Evolutionary conservation across 2,888 invertebrate genomes (phyloP), one percentile per base, ranked within the genome.

Genomic region (Alviniconcha strummeri): DNA sequence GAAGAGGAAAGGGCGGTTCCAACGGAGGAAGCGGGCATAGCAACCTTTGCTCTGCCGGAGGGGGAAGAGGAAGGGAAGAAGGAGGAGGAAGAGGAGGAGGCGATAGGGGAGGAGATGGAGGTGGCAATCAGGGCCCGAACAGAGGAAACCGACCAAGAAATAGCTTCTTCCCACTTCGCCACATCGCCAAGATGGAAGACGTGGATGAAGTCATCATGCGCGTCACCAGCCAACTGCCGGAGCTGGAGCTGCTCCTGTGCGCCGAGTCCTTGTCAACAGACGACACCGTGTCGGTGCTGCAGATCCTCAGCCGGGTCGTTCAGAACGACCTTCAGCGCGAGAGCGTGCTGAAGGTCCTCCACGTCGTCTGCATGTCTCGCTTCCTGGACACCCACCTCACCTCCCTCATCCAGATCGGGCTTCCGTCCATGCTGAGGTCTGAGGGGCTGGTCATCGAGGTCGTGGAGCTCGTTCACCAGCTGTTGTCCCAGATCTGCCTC

Each of bases 341-440:
- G 17, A 76, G 79, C 13, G 83, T 86, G 11, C 77, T 77, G 36
- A 83, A 82, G 19, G 56, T 84, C 52, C 36, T 85, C 60, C 79
- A 82, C 6, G 17, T 54, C 7, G 71, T 86, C 36, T 85, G 84
- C 80, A 81, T 15, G 5, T 83, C 83, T 9, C 75, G 74, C 6
- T 86, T 86, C 57, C 71, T 86, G 80, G 84, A 84, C 52, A 67
- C 17, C 0, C 83, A 85, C 15, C 79, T 86, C 15, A 54, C 55
- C 15, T 13, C n/a, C 19, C 36, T 84, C 57, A 69, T 80, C 9
- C 56, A 77, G 6, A 60, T 54, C 72, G 77, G n/a, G 74, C 74
- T 36, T n/a, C 19, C 15, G 56, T 67, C 69, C 56, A 54, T 71
- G 4, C 56, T 7, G 2, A 4, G 15, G n/a, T 8, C n/a, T n/a